Base-by-base conservation (phyloP, 2,797 vertebrate genomes). In the Enteromius treurensis region DNA sequence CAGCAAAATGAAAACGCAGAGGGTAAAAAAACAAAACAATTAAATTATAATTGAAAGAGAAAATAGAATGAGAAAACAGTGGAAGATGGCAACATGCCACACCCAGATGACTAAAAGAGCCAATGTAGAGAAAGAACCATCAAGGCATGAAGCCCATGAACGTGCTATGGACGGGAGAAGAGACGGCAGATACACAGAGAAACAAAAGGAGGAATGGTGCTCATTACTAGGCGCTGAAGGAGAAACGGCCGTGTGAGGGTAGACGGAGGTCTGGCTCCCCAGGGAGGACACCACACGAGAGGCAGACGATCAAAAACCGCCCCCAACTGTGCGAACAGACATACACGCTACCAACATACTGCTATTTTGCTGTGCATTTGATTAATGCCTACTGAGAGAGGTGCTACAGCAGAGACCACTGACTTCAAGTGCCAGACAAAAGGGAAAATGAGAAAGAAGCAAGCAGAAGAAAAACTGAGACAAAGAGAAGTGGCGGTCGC, bases 361-460 rank as follows among this genome's bases (percentile, higher is more conserved):
- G 62, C 75, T 32, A 70, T 45, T 85, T 73, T 85, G 81, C 81
- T 68, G 74, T 68, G 71, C 65, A 84, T 89, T 81, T 89, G 74
- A 88, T 86, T 80, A 85, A 85, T 84, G 81, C 77, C 86, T 70
- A 68, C 79, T 65, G 75, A 85, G 78, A 81, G 81, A 64, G 71
- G 65, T 26, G 23, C 82, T 65, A 58, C 37, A 76, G 68, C 60
- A 84, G 77, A 81, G 67, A 68, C 6, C 58, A 67, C 4, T 77
- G 60, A 49, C 7, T 29, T 80, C 3, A 37, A 60, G 71, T 49
- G 45, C 11, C 51, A 77, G 11, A 74, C 53, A 86, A 53, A 82
- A 53, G 29, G 7, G 32, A 77, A n/a, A 58, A 55, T 10, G 19
- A 26, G 21, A 47, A 13, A 69, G 8, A 21, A 23, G 19, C 8